Percentiles rank a stretch among this genome's conserved stretches.
Conservation (phyloP, 37 sponge, comb jelly and placozoan species). For the Cliona cf. orientalis region DNA sequence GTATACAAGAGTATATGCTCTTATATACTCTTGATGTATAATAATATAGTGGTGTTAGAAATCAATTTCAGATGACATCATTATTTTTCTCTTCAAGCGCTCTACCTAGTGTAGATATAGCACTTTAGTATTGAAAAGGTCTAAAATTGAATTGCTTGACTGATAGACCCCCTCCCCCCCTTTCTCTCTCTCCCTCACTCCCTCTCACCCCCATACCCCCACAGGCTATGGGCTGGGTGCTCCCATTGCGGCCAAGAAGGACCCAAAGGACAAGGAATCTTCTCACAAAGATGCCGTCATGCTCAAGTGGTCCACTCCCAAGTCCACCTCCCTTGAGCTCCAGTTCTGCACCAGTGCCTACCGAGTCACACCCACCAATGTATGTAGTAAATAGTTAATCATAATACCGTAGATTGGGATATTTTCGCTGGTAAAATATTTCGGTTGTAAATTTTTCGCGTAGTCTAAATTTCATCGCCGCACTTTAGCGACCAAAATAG, state of each 20-base stretch:
- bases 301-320: conserved; percentile 84
- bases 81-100: no score
- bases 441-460: background rate
- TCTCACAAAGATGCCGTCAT: conserved; percentile 32
- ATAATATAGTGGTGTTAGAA: no score
- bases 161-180: background rate
- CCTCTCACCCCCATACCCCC: background rate
- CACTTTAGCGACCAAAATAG: no score
- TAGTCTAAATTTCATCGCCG: no score
- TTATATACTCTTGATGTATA: no score
- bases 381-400: conserved; percentile 25
- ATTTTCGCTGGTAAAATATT: background rate
- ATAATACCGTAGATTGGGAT: background rate
- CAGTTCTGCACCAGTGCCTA: conserved; percentile 83
- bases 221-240: conserved; percentile 42
- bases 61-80: no score
- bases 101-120: no score
- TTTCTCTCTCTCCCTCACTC: background rate
- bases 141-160: no score
- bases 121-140: no score
- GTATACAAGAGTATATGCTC: no score
- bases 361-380: conserved; percentile 87
- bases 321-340: conserved; percentile 59
- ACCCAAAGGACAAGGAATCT: background rate
- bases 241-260: background rate